phyloP scores from a whole-genome alignment of 2,797 vertebrate genomes.

The Heteromormyrus szaboi region DNA sequence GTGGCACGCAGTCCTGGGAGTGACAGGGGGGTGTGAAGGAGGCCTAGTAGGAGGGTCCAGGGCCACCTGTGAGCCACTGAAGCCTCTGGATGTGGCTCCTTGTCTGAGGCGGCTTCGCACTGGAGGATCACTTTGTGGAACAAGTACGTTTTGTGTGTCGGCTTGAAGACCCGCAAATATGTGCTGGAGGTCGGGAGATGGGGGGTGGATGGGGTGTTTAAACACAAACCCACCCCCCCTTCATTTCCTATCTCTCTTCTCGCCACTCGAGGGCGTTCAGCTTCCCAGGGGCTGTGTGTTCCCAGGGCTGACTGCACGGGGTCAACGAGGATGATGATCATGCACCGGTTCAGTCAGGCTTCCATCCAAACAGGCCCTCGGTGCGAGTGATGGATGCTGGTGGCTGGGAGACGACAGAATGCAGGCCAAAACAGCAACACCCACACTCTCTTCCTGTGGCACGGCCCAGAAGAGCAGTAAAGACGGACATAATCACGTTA shows the following conservation, averaged over 20 bases:
- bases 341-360: constrained; percentile 34
- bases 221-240: neutral
- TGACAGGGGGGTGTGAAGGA: neutral
- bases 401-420: constrained; percentile 42
- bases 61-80: neutral
- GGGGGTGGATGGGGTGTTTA: neutral
- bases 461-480: constrained; percentile 56
- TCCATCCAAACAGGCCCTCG: constrained; percentile 64
- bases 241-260: constrained; percentile 39
- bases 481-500: constrained; percentile 31
- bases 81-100: neutral
- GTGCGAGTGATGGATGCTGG: constrained; percentile 67
- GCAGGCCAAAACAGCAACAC: constrained; percentile 53
- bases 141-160: neutral
- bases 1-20: neutral
- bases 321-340: too few species aligned
- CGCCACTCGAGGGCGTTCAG: constrained; percentile 63
- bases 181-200: neutral
- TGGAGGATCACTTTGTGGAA: neutral
- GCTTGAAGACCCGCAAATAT: neutral
- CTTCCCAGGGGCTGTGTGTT: constrained; percentile 62
- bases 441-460: constrained; percentile 55
- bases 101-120: neutral
- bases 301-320: constrained; percentile 37
- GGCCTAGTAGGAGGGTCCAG: neutral